phyloP scores from a whole-genome alignment of 1,140 invertebrate genomes.

The Drosophila setifemur region DNA sequence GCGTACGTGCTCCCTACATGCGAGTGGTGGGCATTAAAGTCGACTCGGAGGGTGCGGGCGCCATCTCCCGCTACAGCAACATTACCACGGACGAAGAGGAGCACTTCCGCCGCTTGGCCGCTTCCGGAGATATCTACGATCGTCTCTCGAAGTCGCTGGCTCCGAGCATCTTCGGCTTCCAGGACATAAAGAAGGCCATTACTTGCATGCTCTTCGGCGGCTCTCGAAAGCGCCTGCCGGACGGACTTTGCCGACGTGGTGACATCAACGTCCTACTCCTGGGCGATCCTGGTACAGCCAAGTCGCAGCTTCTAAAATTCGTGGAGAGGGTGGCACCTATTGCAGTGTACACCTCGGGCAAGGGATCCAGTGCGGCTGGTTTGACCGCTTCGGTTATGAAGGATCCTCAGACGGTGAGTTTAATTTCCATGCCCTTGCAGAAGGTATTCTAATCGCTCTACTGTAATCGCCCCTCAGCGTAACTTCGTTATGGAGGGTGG shows the following conservation, averaged over 20 bases:
- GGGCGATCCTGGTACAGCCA: conserved; percentile 99
- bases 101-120: conserved; percentile 92
- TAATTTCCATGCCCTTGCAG: too few species aligned
- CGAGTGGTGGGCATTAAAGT: conserved; percentile 96
- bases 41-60: conserved; percentile 91
- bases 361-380: conserved; percentile 99
- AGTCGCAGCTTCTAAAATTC: conserved; percentile 99
- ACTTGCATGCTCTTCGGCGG: conserved; percentile 98
- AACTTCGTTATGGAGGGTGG: conserved; percentile 99
- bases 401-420: conserved; percentile 93
- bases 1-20: conserved; percentile 96
- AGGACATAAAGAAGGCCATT: conserved; percentile 98
- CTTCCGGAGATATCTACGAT: conserved; percentile 94
- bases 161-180: conserved; percentile 97
- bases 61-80: conserved; percentile 83
- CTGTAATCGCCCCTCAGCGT: too few species aligned
- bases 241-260: conserved; percentile 96
- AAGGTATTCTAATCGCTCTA: too few species aligned
- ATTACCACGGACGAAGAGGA: conserved; percentile 96
- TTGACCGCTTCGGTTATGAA: conserved; percentile 98
- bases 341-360: conserved; percentile 98
- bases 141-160: conserved; percentile 95
- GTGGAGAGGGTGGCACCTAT: conserved; percentile 98
- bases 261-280: conserved; percentile 98
- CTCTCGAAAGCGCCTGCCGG: conserved; percentile 94